phyloP scores from a whole-genome alignment of 2,113 vertebrate species.

The Myrmecobius fasciatus region DNA sequence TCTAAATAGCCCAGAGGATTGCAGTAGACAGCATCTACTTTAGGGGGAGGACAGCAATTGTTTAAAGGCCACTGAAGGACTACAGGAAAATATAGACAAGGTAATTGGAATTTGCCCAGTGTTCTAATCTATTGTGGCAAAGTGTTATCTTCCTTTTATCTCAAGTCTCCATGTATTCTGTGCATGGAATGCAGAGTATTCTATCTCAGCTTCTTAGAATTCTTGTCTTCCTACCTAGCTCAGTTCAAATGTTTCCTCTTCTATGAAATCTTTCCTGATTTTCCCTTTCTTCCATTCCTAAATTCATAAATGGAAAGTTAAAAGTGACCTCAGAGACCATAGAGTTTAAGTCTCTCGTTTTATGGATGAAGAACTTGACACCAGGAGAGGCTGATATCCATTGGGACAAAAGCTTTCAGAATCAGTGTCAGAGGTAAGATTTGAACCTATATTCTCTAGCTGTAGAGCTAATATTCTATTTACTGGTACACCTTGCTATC shows the following conservation, averaged over 20 bases:
- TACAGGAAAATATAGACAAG: slow-evolving; percentile 6
- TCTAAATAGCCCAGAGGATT: slow-evolving; percentile 61
- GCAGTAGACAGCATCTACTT: background rate
- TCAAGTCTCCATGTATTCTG: background rate
- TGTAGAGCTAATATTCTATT: background rate
- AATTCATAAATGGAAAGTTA: background rate
- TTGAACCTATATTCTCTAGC: background rate
- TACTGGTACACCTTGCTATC: background rate
- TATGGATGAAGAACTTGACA: background rate
- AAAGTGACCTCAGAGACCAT: background rate
- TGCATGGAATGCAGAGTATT: background rate
- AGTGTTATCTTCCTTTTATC: slow-evolving; percentile 23
- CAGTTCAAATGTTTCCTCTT: background rate
- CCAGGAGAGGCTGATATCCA: background rate
- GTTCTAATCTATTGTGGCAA: background rate
- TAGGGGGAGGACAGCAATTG: background rate
- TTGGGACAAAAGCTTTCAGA: background rate
- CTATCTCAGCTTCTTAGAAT: background rate
- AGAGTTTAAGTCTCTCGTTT: background rate
- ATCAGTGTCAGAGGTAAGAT: background rate
- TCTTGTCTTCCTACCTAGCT: background rate
- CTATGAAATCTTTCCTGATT: background rate
- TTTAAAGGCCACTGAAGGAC: slow-evolving; percentile 52
- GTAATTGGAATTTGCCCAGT: slow-evolving; percentile 29
- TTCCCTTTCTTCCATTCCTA: background rate